Conservation (phyloP, 2,797 vertebrate species). For the Tenualosa ilisha region DNA sequence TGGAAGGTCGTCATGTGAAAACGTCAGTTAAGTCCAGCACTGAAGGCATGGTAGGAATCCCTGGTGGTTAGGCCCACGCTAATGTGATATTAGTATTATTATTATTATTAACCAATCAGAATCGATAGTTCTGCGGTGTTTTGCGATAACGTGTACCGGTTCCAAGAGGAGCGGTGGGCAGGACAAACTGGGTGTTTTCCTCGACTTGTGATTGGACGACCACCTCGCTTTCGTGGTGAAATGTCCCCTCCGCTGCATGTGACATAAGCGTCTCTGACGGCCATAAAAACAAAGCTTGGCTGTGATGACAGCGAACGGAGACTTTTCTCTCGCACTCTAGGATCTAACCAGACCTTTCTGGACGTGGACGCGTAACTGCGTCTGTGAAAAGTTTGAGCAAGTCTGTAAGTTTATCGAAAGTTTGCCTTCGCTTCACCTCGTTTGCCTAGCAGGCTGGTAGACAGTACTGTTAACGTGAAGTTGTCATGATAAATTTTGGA, state of each 20-base stretch:
- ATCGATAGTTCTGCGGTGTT: not conserved
- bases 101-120: constrained; percentile 6
- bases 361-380: not conserved
- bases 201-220: not conserved
- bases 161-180: not conserved
- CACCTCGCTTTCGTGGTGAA: not conserved
- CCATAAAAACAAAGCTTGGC: no score
- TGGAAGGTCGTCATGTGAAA: not conserved
- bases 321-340: not conserved
- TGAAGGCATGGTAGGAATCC: not conserved
- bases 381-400: not conserved
- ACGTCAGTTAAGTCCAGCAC: not conserved
- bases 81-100: not conserved
- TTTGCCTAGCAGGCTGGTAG: not conserved
- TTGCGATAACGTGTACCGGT: not conserved
- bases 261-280: not conserved
- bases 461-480: not conserved
- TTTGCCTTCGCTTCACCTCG: not conserved
- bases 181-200: not conserved
- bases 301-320: not conserved
- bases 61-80: not conserved
- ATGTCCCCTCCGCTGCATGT: not conserved
- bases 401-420: not conserved
- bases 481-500: not conserved
- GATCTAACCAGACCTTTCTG: not conserved